Evolutionary conservation across 2,888 invertebrate species (phyloP).

Genomic region (Eilema depressum): DNA sequence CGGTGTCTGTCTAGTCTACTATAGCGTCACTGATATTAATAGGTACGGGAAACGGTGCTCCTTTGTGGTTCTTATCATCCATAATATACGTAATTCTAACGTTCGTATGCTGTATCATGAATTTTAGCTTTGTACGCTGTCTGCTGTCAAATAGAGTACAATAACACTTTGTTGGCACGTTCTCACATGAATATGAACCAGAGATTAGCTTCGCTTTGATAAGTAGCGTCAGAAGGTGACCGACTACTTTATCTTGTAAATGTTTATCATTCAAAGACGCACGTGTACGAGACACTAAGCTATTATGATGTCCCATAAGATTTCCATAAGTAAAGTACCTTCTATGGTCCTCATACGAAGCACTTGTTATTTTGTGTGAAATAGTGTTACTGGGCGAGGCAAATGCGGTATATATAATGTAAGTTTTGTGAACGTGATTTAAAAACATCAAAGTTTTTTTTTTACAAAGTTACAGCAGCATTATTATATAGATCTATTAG

Average conservation of each 20-base stretch:
- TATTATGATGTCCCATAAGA: constrained; percentile 39
- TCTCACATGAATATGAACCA: constrained; percentile 65
- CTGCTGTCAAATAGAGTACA: constrained; percentile 41
- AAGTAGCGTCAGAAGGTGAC: constrained; percentile 59
- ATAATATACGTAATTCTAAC: constrained; percentile 26
- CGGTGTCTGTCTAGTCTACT: constrained; percentile 2
- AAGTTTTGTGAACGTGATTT: not conserved
- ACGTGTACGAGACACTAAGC: constrained; percentile 45
- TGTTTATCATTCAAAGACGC: constrained; percentile 63
- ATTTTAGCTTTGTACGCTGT: constrained; percentile 52
- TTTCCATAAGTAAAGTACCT: constrained; percentile 42
- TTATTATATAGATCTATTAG: not conserved
- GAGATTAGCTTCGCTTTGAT: constrained; percentile 66
- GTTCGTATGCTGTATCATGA: constrained; percentile 38
- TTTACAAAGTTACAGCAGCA: not conserved
- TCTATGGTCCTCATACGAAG: constrained; percentile 23
- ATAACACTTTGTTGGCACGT: constrained; percentile 71
- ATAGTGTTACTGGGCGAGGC: constrained; percentile 19
- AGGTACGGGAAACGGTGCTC: constrained; percentile 33
- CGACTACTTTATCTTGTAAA: constrained; percentile 62
- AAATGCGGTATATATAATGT: not conserved
- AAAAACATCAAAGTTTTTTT: not conserved
- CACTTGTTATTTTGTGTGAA: constrained; percentile 33
- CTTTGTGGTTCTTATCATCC: constrained; percentile 41
- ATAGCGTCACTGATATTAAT: constrained; percentile 30